Base-by-base conservation (phyloP, 2,797 vertebrate species). In the Acanthopagrus latus region DNA sequence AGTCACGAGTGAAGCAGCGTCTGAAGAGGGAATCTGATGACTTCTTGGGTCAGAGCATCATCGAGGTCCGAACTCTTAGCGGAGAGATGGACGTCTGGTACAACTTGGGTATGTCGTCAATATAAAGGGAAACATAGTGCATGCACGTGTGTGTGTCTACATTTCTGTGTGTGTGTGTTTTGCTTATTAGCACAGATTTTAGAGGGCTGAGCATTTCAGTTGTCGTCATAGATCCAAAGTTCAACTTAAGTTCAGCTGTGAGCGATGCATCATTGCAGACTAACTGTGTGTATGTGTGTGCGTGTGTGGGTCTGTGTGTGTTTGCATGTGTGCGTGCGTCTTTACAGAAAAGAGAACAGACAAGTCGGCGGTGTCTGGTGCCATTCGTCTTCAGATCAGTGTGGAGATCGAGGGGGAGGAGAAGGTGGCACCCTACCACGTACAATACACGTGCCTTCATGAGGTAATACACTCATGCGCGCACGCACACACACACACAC, bases 41-140 rank as follows among this genome's bases (percentile, higher is more conserved):
- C 93, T 99, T 99, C 86, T 91, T 99, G 87, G 98, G 98, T 48
- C 98, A 99, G 93, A 99, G 97, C 71, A 99, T 99, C 90, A 98
- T 99, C 9, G 98, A 99, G 92, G 98, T 99, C 70, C 97, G 98
- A 33, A 99, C 97, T 0, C 95, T 99, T 83, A 99, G 97, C 0
- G 98, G 98, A 33, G 98, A 99, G 90, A 99, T 99, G 98, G 98
- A 99, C 51, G 97, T 99, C 81, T 99, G 98, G 98, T 99, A 99
- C 91, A 99, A 98, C 91, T 94, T 99, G 43, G 98, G 98, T 99
- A 84, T 83, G 97, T 76, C 18, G 7, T 9, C 67, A 0, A 41
- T 29, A 8, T 1, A 9, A 9, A 43, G 38, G 3, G 11, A 56
- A 13, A 29, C 7, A 5, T 25, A 44, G 10, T 44, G 43, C 11